Percentiles rank a stretch among this genome's conserved stretches.
phyloP scores from a whole-genome alignment of 2,797 vertebrate genomes.

The Sebastes nivosus region DNA sequence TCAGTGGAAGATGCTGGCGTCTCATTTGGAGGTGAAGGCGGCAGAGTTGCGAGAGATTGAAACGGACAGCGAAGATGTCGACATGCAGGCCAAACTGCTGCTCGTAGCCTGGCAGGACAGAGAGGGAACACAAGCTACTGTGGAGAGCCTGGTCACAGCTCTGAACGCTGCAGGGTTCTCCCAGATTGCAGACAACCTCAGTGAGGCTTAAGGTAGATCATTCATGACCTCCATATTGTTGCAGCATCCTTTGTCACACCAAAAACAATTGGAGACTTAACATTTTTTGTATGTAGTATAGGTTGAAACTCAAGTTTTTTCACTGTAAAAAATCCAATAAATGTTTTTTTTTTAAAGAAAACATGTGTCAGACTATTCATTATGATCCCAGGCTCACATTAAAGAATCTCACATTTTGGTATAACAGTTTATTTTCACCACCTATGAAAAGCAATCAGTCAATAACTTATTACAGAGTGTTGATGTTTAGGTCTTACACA shows the following conservation, averaged over 20 bases:
- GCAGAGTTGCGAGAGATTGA: constrained; percentile 92
- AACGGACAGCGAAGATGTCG: constrained; percentile 91
- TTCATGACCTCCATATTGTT: background rate
- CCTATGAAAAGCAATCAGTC: constrained; percentile 89
- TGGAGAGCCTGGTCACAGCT: constrained; percentile 87
- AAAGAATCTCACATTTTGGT: constrained; percentile 52
- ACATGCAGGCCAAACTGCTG: constrained; percentile 95
- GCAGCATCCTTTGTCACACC: constrained; percentile 39
- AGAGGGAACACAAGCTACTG: constrained; percentile 89
- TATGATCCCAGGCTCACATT: constrained; percentile 1
- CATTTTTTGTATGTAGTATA: constrained; percentile 61
- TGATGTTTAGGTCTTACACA: constrained; percentile 76
- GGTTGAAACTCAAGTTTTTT: constrained; percentile 31
- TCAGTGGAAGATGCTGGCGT: constrained; percentile 91
- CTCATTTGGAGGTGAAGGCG: constrained; percentile 93
- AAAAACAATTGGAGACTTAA: constrained; percentile 15
- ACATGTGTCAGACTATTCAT: background rate
- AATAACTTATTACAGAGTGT: constrained; percentile 84
- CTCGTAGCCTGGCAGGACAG: constrained; percentile 97
- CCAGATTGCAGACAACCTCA: constrained; percentile 88
- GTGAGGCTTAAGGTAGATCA: constrained; percentile 67
- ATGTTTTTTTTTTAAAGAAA: constrained; percentile 47
- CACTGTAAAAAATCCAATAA: constrained; percentile 63
- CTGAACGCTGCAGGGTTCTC: constrained; percentile 87
- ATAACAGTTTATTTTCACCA: constrained; percentile 80